Evolutionary conservation across 2,113 vertebrate genomes (phyloP).

Genomic region (Hemicordylus capensis): DNA sequence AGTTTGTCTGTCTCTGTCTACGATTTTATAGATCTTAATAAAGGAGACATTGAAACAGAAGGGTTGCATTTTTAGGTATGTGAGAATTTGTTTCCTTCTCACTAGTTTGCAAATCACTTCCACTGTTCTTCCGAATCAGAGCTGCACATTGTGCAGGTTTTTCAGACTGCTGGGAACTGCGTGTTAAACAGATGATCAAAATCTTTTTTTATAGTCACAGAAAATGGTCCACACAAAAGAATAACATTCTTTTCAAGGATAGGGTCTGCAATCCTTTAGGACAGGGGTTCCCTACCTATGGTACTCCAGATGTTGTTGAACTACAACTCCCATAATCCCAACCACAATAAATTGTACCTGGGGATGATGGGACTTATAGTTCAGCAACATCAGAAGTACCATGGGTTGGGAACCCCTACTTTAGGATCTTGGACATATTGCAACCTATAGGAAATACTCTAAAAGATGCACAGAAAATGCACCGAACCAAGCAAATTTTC

Average conservation of each 20-base stretch:
- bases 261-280: not conserved
- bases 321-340: too few species aligned
- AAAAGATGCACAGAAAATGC: not conserved
- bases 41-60: not conserved
- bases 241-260: not conserved
- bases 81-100: not conserved
- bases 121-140: fast-evolving
- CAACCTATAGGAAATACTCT: too few species aligned
- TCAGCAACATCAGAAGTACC: too few species aligned
- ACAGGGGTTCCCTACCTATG: too few species aligned
- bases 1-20: constrained; percentile 4
- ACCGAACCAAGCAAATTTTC: too few species aligned
- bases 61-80: not conserved
- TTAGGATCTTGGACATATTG: too few species aligned
- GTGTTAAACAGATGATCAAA: not conserved
- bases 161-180: not conserved
- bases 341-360: too few species aligned
- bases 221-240: not conserved
- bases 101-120: not conserved
- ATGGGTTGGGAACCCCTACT: too few species aligned
- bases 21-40: constrained; percentile 71
- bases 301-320: too few species aligned
- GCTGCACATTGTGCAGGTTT: not conserved
- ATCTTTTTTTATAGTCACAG: too few species aligned
- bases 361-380: too few species aligned